Evolutionary conservation across 2,797 vertebrate species (phyloP).

Genomic region (Danio jaintianensis): DNA sequence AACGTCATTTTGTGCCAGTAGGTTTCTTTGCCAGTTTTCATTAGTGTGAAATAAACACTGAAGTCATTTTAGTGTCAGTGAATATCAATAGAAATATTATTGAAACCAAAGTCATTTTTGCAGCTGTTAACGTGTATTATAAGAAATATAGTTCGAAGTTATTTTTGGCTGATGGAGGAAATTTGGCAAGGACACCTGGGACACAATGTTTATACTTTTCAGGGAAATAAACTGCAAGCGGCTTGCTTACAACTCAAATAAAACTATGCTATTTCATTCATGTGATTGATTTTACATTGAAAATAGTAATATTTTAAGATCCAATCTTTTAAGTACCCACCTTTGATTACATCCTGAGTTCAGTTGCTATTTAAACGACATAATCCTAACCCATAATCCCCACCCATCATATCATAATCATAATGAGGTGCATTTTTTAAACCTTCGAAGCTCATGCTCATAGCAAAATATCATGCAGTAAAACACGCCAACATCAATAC

Average conservation of each 20-base stretch:
- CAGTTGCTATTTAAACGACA: conserved; percentile 8
- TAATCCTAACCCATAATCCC: conserved; percentile 20
- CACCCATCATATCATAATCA: conserved; percentile 9
- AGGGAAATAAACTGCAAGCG: not conserved
- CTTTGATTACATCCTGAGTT: not conserved
- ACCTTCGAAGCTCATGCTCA: conserved; percentile 20
- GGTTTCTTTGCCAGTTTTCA: not conserved
- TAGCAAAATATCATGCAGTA: conserved; percentile 28
- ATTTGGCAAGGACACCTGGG: too few relatives aligned
- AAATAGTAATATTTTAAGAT: conserved; percentile 2
- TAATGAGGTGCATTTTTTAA: conserved; percentile 27
- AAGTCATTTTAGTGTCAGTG: not conserved
- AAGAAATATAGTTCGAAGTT: not conserved
- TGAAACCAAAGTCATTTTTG: not conserved
- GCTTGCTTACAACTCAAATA: not conserved
- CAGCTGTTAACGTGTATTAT: not conserved
- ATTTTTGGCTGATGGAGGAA: too few relatives aligned
- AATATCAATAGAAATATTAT: not conserved
- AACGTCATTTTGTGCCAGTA: too few relatives aligned
- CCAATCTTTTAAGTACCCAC: not conserved
- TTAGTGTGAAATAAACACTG: not conserved
- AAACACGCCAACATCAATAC: conserved; percentile 34
- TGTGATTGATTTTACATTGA: not conserved
- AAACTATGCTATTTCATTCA: not conserved
- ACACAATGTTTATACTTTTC: not conserved